Percentiles rank a stretch among this genome's conserved stretches.
Conservation (phyloP, 2,888 invertebrate species). For the Nemotelus nigrinus region DNA sequence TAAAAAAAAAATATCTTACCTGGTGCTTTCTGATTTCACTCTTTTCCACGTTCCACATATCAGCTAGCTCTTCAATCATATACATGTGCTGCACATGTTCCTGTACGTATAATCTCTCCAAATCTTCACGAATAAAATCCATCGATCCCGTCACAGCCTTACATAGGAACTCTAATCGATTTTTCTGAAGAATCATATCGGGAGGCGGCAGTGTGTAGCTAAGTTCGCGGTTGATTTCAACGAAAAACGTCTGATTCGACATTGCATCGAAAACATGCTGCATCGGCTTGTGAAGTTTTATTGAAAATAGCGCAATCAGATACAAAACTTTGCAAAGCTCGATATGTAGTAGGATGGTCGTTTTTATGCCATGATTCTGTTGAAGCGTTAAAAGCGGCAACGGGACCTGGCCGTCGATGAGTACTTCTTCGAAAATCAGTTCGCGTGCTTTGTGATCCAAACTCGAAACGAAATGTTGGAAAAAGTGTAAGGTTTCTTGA, state of each 20-base stretch:
- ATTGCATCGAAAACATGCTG: constrained; percentile 82
- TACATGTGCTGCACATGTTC: constrained; percentile 76
- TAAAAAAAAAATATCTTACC: constrained; percentile 66
- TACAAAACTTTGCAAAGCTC: constrained; percentile 81
- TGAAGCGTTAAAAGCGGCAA: constrained; percentile 77
- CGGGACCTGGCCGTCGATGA: constrained; percentile 67
- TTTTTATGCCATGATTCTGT: constrained; percentile 78
- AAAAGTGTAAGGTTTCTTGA: constrained; percentile 67
- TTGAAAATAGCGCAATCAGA: constrained; percentile 80
- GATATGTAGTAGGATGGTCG: constrained; percentile 81
- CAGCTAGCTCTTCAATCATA: constrained; percentile 75
- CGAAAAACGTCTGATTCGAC: constrained; percentile 67
- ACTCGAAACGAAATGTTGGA: constrained; percentile 58
- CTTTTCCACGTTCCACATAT: constrained; percentile 79
- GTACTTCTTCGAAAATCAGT: constrained; percentile 61
- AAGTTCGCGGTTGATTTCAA: constrained; percentile 65
- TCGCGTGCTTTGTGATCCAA: constrained; percentile 59
- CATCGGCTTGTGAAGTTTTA: constrained; percentile 78
- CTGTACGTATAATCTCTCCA: constrained; percentile 66
- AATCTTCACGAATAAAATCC: constrained; percentile 74
- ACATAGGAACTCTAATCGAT: constrained; percentile 77
- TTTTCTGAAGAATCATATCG: constrained; percentile 75
- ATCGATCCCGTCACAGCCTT: constrained; percentile 79
- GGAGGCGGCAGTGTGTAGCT: constrained; percentile 71
- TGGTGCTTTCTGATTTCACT: constrained; percentile 82